phyloP scores from a whole-genome alignment of 2,797 vertebrate genomes.

The Synanceia verrucosa region DNA sequence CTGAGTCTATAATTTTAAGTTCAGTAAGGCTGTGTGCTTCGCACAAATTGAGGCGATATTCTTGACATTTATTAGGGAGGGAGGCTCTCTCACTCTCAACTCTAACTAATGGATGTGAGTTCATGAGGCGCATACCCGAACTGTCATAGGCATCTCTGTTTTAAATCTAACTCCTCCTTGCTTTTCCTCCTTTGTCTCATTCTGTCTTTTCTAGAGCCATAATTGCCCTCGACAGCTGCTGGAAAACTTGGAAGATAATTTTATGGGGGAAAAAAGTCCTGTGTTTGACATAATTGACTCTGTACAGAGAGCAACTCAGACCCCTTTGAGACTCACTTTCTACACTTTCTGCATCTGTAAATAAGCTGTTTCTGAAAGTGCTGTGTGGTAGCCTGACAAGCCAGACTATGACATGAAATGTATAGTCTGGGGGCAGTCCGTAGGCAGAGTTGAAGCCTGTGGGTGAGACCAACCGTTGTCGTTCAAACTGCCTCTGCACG shows the following conservation, averaged over 20 bases:
- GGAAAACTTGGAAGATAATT: conserved; percentile 47
- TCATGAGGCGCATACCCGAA: conserved; percentile 16
- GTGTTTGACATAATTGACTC: conserved; percentile 58
- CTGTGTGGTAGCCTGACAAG: no score
- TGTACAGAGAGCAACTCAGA: conserved; percentile 23
- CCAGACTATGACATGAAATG: no score
- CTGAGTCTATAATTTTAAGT: conserved; percentile 1
- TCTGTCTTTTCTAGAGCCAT: conserved; percentile 26
- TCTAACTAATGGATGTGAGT: conserved; percentile 37
- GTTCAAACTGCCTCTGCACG: no score
- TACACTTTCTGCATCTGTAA: conserved; percentile 30
- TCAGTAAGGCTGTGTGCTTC: background rate
- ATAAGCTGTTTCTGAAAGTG: conserved; percentile 31
- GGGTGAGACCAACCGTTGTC: no score
- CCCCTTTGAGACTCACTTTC: conserved; percentile 31
- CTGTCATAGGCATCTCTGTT: conserved; percentile 39
- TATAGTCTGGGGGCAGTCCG: no score
- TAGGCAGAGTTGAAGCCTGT: no score
- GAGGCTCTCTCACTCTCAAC: background rate
- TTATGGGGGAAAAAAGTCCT: background rate
- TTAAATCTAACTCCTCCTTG: conserved; percentile 45
- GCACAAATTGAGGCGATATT: conserved; percentile 15
- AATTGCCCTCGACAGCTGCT: conserved; percentile 52
- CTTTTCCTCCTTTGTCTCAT: conserved; percentile 13
- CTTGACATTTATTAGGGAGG: conserved; percentile 51